Conservation (phyloP, 1,140 invertebrate genomes). For the Trichonephila inaurata region DNA sequence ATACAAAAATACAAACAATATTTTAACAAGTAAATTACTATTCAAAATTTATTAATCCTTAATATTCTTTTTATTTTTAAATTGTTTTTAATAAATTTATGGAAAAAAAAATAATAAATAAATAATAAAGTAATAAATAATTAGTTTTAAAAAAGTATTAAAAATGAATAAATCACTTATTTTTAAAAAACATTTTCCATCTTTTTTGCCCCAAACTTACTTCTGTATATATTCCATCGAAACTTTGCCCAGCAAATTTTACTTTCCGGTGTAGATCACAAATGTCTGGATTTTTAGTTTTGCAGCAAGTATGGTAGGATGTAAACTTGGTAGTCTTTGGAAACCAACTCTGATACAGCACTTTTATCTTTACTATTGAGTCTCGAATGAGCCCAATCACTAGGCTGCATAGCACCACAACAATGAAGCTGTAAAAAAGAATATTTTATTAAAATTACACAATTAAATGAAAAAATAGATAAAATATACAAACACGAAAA, state of each 20-base stretch:
- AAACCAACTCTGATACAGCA: slow-evolving; percentile 38
- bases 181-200: too few species aligned
- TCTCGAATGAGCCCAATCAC: slow-evolving; percentile 77
- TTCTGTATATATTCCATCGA: slow-evolving; percentile 83
- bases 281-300: slow-evolving; percentile 74
- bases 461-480: not conserved
- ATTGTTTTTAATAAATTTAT: too few species aligned
- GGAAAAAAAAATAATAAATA: too few species aligned
- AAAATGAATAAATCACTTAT: too few species aligned
- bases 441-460: not conserved
- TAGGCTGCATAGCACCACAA: slow-evolving; percentile 78
- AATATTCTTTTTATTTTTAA: too few species aligned
- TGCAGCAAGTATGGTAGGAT: slow-evolving; percentile 86
- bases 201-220: slow-evolving; percentile 79
- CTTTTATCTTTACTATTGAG: slow-evolving; percentile 74
- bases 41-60: too few species aligned
- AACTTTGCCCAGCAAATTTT: slow-evolving; percentile 82
- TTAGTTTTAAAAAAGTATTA: too few species aligned
- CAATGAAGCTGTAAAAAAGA: slow-evolving; percentile 76
- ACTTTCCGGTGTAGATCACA: slow-evolving; percentile 82
- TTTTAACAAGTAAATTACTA: too few species aligned
- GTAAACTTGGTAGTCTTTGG: slow-evolving; percentile 79
- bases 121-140: too few species aligned
- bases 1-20: too few species aligned
- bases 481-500: too few species aligned